Evolutionary conservation across 2,113 vertebrate species (phyloP).

Genomic region (Entelurus aequoreus): DNA sequence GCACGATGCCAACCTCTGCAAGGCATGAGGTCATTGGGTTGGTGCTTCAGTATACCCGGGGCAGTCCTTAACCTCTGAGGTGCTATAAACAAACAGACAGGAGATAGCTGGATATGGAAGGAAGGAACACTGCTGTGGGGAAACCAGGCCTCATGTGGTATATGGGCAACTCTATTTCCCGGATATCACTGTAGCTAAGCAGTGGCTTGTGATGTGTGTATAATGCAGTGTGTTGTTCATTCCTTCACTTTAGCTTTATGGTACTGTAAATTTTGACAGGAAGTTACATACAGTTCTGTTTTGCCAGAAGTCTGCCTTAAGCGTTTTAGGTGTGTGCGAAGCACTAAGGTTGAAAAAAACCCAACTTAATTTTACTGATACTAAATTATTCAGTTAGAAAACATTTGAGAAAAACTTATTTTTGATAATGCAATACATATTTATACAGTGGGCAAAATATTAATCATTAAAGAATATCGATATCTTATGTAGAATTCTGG

Average conservation of each 20-base stretch:
- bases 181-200: constrained; percentile 11
- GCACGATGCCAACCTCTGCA: constrained; percentile 39
- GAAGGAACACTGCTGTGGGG: constrained; percentile 31
- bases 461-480: too few relatives aligned
- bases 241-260: neutral
- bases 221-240: neutral
- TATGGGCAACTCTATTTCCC: constrained; percentile 17
- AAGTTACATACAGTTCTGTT: neutral
- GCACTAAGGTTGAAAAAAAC: too few relatives aligned
- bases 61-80: constrained; percentile 55
- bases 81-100: constrained; percentile 48
- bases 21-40: constrained; percentile 32
- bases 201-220: constrained; percentile 11
- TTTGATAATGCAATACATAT: too few relatives aligned
- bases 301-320: neutral
- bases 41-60: constrained; percentile 37
- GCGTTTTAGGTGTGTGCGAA: too few relatives aligned
- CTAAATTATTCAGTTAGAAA: too few relatives aligned
- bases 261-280: too few relatives aligned
- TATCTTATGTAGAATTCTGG: too few relatives aligned
- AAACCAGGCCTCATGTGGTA: constrained; percentile 36
- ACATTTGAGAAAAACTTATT: too few relatives aligned
- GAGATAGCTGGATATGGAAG: constrained; percentile 21
- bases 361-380: too few relatives aligned
- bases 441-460: too few relatives aligned